Conservation (phyloP, 2,888 invertebrate species). For the Coelogynopora nodosa region DNA sequence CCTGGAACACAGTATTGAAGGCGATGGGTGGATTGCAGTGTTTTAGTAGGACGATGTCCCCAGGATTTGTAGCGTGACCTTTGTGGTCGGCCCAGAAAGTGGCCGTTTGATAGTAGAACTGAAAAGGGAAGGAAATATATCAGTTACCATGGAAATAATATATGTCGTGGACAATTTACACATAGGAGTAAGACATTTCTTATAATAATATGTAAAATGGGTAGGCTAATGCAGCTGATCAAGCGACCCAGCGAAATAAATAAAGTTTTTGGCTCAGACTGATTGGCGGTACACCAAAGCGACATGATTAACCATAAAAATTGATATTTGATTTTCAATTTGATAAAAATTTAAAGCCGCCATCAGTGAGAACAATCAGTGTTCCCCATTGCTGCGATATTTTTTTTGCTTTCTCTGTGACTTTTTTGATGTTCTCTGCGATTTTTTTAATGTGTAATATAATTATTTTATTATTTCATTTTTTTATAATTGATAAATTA, state of each 20-base stretch:
- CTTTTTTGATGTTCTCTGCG: not conserved
- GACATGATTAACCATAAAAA: too few relatives aligned
- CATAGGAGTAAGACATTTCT: not conserved
- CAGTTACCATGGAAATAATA: too few relatives aligned
- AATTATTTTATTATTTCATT: not conserved
- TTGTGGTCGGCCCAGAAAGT: slow-evolving; percentile 44
- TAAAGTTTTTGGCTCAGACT: too few relatives aligned
- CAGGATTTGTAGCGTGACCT: slow-evolving; percentile 27
- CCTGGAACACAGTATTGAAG: slow-evolving; percentile 42
- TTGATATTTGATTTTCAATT: too few relatives aligned
- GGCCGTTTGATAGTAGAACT: slow-evolving; percentile 44
- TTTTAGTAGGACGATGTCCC: slow-evolving; percentile 44
- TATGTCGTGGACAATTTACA: too few relatives aligned
- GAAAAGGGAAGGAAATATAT: too few relatives aligned
- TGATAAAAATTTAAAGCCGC: not conserved
- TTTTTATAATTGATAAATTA: not conserved
- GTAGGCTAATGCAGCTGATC: too few relatives aligned
- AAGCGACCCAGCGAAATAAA: too few relatives aligned
- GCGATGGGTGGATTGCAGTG: slow-evolving; percentile 39
- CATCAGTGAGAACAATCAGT: too few relatives aligned
- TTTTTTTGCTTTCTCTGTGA: not conserved
- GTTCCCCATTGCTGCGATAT: not conserved
- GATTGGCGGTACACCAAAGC: too few relatives aligned
- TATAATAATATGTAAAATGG: too few relatives aligned
- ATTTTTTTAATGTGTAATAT: not conserved